These are phyloP conservation scores for Batillaria attramentaria DNA, from an alignment of 1,140 invertebrate species.

Conservation along the genomic window DNA sequence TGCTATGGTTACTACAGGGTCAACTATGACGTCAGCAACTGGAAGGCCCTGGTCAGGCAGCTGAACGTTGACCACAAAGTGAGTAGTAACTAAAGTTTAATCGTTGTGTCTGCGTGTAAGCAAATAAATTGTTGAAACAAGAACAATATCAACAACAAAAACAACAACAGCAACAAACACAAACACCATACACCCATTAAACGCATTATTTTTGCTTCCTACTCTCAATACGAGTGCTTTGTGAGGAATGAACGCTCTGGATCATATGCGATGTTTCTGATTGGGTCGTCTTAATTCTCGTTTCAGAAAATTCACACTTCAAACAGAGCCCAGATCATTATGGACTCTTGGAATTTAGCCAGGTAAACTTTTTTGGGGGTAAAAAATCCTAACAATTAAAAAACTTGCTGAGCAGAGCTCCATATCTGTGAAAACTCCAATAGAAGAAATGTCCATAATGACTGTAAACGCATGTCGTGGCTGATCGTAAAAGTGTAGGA, in stretches of 20 bases:
- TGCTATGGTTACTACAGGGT: constrained; percentile 91
- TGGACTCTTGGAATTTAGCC: constrained; percentile 84
- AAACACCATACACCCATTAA: background rate
- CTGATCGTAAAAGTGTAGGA: background rate
- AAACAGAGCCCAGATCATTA: constrained; percentile 89
- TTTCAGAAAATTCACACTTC: constrained; percentile 78
- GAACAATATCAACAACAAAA: background rate
- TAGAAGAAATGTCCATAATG: background rate
- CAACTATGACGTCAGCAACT: constrained; percentile 85
- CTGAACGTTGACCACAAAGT: constrained; percentile 79
- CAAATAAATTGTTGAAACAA: background rate
- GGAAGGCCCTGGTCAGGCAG: constrained; percentile 81
- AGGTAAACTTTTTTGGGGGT: constrained; percentile 50
- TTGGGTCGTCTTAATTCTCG: too few relatives aligned
- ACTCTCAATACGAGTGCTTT: too few relatives aligned
- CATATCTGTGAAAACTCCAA: background rate
- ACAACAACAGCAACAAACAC: too few relatives aligned
- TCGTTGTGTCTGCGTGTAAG: too few relatives aligned
- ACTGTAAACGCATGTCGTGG: background rate
- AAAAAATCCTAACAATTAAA: background rate
- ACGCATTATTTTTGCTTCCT: background rate
- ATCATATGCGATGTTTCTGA: background rate
- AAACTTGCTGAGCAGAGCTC: background rate
- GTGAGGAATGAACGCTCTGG: background rate
- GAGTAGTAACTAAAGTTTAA: background rate